These are phyloP conservation scores for Platycnemis pennipes DNA, from an alignment of 2,888 invertebrate genomes.

Conservation along the genomic window DNA sequence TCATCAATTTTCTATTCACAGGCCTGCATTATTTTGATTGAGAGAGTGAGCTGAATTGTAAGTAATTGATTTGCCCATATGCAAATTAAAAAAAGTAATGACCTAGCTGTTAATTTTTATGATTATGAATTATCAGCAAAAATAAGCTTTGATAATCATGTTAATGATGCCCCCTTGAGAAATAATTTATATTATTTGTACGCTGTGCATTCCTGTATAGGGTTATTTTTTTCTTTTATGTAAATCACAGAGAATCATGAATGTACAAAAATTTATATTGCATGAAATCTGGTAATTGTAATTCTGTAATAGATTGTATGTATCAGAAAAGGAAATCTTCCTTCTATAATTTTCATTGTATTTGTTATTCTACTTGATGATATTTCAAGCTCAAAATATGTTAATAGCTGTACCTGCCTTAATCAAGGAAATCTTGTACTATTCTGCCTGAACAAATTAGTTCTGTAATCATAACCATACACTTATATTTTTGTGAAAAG, in stretches of 20 bases:
- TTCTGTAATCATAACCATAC: conserved; percentile 22
- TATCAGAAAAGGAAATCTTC: conserved; percentile 40
- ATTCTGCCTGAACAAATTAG: conserved; percentile 47
- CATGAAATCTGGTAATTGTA: conserved; percentile 41
- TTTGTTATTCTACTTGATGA: conserved; percentile 26
- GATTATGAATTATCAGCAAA: background rate
- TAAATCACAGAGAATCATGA: conserved; percentile 26
- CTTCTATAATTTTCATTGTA: conserved; percentile 50
- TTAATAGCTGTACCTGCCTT: conserved; percentile 61
- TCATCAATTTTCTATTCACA: background rate
- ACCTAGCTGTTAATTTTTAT: background rate
- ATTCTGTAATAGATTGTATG: conserved; percentile 52
- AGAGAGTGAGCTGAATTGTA: background rate
- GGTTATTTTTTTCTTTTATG: conserved; percentile 50
- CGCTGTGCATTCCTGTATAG: conserved; percentile 54
- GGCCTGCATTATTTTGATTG: background rate
- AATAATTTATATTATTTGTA: conserved; percentile 59
- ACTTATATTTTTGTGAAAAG: conserved; percentile 50
- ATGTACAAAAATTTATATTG: conserved; percentile 58
- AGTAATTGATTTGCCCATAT: background rate
- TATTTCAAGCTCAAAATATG: conserved; percentile 52
- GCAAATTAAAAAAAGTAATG: background rate
- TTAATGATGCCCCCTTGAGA: conserved; percentile 51
- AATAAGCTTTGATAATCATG: conserved; percentile 45
- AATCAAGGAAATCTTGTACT: conserved; percentile 44